Evolutionary conservation across 2,888 invertebrate genomes (phyloP), one percentile per base, ranked within the genome.

Genomic region (Euzophera pinguis): DNA sequence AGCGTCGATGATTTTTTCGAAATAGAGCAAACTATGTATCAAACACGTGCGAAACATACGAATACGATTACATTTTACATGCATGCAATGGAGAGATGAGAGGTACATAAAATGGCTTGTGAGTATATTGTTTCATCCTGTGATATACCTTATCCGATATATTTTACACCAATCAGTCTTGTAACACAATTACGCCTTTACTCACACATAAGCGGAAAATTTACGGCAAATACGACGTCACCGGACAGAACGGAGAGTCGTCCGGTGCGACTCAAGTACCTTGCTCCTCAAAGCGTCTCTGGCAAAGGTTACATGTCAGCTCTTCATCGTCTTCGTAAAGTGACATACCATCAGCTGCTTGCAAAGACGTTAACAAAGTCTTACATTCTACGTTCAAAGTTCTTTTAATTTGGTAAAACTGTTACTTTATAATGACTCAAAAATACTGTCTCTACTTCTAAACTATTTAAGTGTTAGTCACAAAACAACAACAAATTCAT

Each of bases 241-340:
- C 85, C 84, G 83, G 81, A 81, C 76, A 69, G 69, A 71, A 74
- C 72, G 72, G 76, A 71, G 72, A 65, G 67, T 71, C 72, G 75
- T 81, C 81, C 82, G 78, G 76, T 73, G 79, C 75, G 72, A 75
- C 80, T 82, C 73, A 82, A 87, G 91, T 93, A 94, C 93, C 94
- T 94, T 94, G 93, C 91, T 93, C 93, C 90, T 93, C 93, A 92
- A 93, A 94, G 83, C 93, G 93, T 91, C 93, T 93, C 92, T 93
- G 93, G 92, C 94, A 94, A 91, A 94, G 93, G 86, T 93, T 93
- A 90, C 94, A 94, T 91, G 92, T 92, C 87, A 92, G 91, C 88
- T 92, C 92, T 91, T 92, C 92, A 81, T 92, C 91, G 89, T 92
- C 92, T 84, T 91, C 90, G 85, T 91, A 90, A 89, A 91, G 90